Base-by-base conservation (phyloP, 1,140 invertebrate genomes). In the Pseudomyrmex pallidus region DNA sequence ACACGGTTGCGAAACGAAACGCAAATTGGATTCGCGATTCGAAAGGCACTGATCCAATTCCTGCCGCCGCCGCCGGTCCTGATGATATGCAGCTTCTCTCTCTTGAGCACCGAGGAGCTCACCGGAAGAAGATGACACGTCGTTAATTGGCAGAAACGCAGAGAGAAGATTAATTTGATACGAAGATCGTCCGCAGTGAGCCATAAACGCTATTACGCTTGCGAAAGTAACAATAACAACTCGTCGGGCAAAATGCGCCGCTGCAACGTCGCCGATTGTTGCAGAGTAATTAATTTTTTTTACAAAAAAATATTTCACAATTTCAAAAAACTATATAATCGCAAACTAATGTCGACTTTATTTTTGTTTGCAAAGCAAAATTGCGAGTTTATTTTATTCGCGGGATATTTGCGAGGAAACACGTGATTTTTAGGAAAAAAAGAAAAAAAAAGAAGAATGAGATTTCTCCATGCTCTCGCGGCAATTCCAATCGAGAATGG, bases 21-120 rank as follows among this genome's bases (percentile, higher is more conserved):
- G 76, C 44, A 80, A 70, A 80, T 80, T 80, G 76, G 54, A 67
- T 80, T 7, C 66, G 46, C 44, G 22, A 70, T 35, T 61, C 66
- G 54, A 61, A 61, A 35, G 66, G 64, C 64, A 46, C 25, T 59
- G 76, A 50, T 70, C 56, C 54, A 72, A 50, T 70, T 59, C 35
- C 64, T 59, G 52, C 44, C 59, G 13, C 7, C 59, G 13, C 7
- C 7, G 35, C 35, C 35, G 56, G 7, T 22, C 12, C 20, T 59
- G 70, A 61, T 72, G 72, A 80, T 59, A 80, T 59, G 12, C 22
- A 15, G n/a, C 20, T 35, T 70, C 63, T 57, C 52, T 57, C 64
- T 57, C 63, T 13, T 56, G 12, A 67, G n/a, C 3, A 67, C 17
- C 54, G 35, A 48, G 70, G 44, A 35, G 35, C 35, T 5, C 35